A percentile compares a stretch with the other conserved stretches of the same genome.
These are phyloP conservation scores for Sigmodon hispidus DNA, from an alignment of 2,113 vertebrate genomes.

Conservation along the genomic window DNA sequence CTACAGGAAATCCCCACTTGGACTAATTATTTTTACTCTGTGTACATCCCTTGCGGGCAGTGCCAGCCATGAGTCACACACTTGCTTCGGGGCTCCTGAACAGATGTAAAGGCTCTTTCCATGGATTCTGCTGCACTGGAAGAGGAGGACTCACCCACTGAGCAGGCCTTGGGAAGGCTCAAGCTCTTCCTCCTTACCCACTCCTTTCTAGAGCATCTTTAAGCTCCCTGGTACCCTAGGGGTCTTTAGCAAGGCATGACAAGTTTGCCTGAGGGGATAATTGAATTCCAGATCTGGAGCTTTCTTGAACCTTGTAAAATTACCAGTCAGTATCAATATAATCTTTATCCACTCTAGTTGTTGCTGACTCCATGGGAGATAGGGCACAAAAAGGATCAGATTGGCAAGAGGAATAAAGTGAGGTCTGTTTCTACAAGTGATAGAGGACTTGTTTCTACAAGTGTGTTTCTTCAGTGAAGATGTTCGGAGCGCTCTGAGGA, in stretches of 20 bases:
- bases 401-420: background rate
- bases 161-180: background rate
- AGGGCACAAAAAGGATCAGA: background rate
- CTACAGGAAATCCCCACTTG: background rate
- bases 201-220: background rate
- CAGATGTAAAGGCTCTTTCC: too few species aligned
- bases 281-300: too few species aligned
- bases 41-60: background rate
- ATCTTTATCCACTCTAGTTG: background rate
- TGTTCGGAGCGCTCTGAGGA: too few species aligned
- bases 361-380: background rate
- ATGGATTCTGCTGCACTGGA: rapidly evolving
- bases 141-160: background rate
- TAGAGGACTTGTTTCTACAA: too few species aligned
- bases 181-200: background rate
- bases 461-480: background rate
- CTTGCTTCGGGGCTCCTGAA: background rate
- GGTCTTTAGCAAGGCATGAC: background rate
- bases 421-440: background rate
- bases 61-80: background rate
- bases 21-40: too few species aligned
- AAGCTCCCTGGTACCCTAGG: background rate
- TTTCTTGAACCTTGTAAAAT: background rate
- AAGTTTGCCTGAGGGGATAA: background rate
- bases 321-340: background rate